Conservation (phyloP, 2,888 invertebrate genomes). For the Drosophila cracens region DNA sequence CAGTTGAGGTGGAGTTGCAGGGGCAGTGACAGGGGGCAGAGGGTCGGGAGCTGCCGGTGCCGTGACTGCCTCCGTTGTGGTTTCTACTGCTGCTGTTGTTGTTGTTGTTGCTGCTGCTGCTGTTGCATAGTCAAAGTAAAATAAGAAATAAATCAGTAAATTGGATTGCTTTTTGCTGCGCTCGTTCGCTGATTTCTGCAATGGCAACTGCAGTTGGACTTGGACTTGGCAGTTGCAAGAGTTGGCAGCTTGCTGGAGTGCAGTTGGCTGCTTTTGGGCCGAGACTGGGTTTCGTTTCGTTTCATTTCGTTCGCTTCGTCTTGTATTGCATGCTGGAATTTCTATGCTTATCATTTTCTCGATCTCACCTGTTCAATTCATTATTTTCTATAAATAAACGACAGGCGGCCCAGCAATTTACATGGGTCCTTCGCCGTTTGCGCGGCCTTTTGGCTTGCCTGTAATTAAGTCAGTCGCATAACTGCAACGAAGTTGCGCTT, state of each 20-base stretch:
- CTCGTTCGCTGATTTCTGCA: conserved; percentile 69
- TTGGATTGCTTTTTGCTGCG: conserved; percentile 77
- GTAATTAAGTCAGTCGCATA: conserved; percentile 73
- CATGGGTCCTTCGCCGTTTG: conserved; percentile 47
- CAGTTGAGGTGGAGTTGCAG: conserved; percentile 18
- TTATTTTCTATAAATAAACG: conserved; percentile 80
- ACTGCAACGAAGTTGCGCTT: conserved; percentile 48
- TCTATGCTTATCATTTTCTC: conserved; percentile 80
- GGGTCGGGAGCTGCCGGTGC: conserved; percentile 39
- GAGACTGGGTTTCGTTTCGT: conserved; percentile 2
- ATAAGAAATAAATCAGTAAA: conserved; percentile 82
- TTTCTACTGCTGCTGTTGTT: conserved; percentile 46
- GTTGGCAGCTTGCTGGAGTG: conserved; percentile 24
- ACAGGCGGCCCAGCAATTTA: conserved; percentile 68
- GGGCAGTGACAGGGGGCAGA: conserved; percentile 23
- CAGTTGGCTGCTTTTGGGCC: conserved; percentile 31
- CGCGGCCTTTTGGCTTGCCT: conserved; percentile 16
- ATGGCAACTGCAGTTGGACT: conserved; percentile 55
- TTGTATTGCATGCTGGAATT: conserved; percentile 74
- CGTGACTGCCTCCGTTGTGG: conserved; percentile 65
- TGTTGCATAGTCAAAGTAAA: conserved; percentile 79
- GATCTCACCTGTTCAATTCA: conserved; percentile 82
- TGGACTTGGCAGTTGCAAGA: conserved; percentile 23
- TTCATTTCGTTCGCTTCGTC: background rate
- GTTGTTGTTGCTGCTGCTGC: conserved; percentile 45